phyloP scores from a whole-genome alignment of 2,888 invertebrate species.

The Drosophila suboccidentalis region DNA sequence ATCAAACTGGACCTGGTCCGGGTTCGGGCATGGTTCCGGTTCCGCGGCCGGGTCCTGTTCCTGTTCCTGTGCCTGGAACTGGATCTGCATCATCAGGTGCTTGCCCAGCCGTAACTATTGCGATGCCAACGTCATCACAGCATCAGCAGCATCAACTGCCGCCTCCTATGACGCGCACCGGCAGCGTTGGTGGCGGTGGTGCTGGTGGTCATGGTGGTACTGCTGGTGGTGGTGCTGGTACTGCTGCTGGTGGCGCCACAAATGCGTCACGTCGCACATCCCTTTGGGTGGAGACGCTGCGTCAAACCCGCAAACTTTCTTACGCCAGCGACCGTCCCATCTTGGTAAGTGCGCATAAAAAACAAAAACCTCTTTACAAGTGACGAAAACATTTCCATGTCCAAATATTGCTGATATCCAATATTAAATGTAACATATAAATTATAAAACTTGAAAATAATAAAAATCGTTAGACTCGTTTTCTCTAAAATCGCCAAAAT shows the following conservation, averaged over 20 bases:
- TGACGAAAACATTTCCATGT: no score
- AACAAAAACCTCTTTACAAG: no score
- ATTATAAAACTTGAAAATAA: no score
- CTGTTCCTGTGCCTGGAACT: not conserved
- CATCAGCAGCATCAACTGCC: slow-evolving; percentile 26
- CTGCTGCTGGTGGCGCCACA: slow-evolving; percentile 36
- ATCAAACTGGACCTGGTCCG: not conserved
- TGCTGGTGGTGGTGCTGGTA: not conserved
- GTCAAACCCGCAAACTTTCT: slow-evolving; percentile 73
- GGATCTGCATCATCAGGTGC: slow-evolving; percentile 17
- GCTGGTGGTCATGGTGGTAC: slow-evolving; percentile 19
- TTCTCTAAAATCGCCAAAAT: no score
- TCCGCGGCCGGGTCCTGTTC: not conserved
- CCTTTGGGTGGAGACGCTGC: slow-evolving; percentile 75
- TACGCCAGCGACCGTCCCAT: slow-evolving; percentile 66
- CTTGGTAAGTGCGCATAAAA: slow-evolving; percentile 58
- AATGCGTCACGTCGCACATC: slow-evolving; percentile 68
- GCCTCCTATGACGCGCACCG: slow-evolving; percentile 64
- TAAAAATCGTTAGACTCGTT: no score
- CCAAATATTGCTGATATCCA: no score
- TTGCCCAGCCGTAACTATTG: slow-evolving; percentile 34
- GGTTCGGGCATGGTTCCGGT: not conserved
- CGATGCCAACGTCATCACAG: slow-evolving; percentile 46
- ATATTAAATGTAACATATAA: no score
- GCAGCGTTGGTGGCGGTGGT: slow-evolving; percentile 59